phyloP scores from a whole-genome alignment of 2,797 vertebrate species.

The Pangasius mekongensis region DNA sequence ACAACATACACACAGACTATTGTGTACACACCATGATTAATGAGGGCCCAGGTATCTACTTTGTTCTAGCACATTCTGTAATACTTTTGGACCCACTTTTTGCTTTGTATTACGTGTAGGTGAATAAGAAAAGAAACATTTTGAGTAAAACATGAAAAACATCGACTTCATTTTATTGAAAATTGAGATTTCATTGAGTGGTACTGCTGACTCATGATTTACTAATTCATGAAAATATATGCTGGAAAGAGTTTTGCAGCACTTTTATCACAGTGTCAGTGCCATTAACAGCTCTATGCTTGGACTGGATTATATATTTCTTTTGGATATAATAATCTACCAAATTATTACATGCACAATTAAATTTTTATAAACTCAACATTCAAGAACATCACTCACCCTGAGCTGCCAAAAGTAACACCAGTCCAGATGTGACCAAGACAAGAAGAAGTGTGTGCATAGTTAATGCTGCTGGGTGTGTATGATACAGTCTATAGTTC shows the following conservation, averaged over 20 bases:
- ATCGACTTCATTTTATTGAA: background rate
- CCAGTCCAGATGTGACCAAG: constrained; percentile 38
- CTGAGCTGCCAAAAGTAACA: constrained; percentile 32
- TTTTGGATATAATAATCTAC: background rate
- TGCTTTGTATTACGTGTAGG: background rate
- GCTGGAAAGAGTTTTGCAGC: background rate
- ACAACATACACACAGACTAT: background rate
- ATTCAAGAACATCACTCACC: constrained; percentile 47
- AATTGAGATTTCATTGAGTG: too few species aligned
- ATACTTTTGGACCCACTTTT: background rate
- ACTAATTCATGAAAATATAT: background rate
- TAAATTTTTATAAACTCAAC: background rate
- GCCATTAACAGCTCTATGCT: background rate
- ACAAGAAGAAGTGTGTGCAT: constrained; percentile 49
- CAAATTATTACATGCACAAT: background rate
- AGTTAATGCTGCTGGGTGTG: constrained; percentile 11
- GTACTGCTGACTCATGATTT: background rate
- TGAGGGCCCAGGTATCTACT: background rate
- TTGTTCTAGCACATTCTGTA: background rate
- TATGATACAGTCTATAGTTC: background rate
- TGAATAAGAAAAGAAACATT: background rate
- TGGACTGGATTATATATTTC: background rate
- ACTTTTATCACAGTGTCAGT: background rate
- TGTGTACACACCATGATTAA: background rate
- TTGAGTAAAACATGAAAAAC: background rate